Conservation (phyloP, 2,797 vertebrate genomes). For the Poeciliopsis paucimaculata region DNA sequence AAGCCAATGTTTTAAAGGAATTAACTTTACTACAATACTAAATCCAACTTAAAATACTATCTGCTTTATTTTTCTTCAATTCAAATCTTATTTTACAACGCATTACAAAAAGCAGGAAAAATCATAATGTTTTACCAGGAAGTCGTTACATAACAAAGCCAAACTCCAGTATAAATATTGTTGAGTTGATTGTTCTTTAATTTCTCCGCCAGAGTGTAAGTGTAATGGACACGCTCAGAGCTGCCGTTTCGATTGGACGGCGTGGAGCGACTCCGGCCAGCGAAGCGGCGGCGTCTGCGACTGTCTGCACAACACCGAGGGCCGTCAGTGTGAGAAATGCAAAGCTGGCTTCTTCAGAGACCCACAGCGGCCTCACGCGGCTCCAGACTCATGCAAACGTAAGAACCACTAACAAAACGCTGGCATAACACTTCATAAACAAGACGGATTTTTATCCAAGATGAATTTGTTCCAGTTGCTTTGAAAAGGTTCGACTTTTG, state of each 20-base stretch:
- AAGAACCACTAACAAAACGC: constrained; percentile 53
- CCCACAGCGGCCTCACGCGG: constrained; percentile 80
- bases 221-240: constrained; percentile 92
- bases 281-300: constrained; percentile 90
- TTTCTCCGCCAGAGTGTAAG: constrained; percentile 85
- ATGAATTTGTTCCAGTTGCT: background rate
- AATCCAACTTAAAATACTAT: background rate
- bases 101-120: background rate
- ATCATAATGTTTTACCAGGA: background rate
- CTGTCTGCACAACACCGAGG: constrained; percentile 94
- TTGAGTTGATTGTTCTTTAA: background rate
- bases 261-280: constrained; percentile 89
- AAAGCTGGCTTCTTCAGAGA: constrained; percentile 91
- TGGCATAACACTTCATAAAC: background rate
- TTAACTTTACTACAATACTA: background rate
- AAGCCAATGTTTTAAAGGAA: background rate
- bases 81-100: background rate
- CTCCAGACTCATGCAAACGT: constrained; percentile 91
- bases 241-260: constrained; percentile 88
- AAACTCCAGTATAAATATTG: background rate
- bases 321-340: constrained; percentile 90
- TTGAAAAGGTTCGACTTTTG: background rate
- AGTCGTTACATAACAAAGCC: background rate
- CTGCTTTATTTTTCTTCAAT: background rate
- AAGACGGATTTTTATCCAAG: background rate